A percentile compares a stretch with the other conserved stretches of the same genome.
phyloP scores from a whole-genome alignment of 1,140 invertebrate species.

The Bombus polaris region DNA sequence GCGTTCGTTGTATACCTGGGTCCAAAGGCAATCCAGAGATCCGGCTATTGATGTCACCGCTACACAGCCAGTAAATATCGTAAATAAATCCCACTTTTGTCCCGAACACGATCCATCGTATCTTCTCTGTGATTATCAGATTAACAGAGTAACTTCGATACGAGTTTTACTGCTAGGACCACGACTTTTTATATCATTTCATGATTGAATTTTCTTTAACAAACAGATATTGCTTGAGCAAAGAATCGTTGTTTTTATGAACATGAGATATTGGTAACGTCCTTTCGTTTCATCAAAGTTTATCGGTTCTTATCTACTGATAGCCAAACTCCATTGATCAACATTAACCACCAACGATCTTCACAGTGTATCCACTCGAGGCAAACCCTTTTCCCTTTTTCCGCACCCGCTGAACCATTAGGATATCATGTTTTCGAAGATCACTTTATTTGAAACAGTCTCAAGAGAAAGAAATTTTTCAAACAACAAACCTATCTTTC shows the following conservation, averaged over 20 bases:
- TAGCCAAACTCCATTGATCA: constrained; percentile 78
- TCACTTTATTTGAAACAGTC: not conserved
- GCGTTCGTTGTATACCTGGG: constrained; percentile 65
- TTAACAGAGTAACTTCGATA: not conserved
- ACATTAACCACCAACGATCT: constrained; percentile 61
- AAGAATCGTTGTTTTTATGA: not conserved
- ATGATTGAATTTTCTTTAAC: not conserved
- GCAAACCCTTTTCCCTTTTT: constrained; percentile 15
- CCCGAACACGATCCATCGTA: not conserved
- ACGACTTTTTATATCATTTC: not conserved
- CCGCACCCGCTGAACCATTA: constrained; percentile 29
- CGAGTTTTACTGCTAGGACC: not conserved
- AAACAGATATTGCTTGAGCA: not conserved
- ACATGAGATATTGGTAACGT: too few species aligned
- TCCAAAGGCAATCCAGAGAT: constrained; percentile 48
- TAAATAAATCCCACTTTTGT: constrained; percentile 35
- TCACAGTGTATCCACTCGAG: not conserved
- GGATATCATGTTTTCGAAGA: constrained; percentile 59
- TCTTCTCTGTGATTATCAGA: constrained; percentile 13
- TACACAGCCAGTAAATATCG: constrained; percentile 48
- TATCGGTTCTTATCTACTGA: constrained; percentile 75
- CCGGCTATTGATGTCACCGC: constrained; percentile 79
- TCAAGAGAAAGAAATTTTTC: not conserved
- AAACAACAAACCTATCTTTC: not conserved
- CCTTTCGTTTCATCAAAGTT: not conserved